Conservation (phyloP, 2,113 vertebrate species). For the Dendropsophus ebraccatus region DNA sequence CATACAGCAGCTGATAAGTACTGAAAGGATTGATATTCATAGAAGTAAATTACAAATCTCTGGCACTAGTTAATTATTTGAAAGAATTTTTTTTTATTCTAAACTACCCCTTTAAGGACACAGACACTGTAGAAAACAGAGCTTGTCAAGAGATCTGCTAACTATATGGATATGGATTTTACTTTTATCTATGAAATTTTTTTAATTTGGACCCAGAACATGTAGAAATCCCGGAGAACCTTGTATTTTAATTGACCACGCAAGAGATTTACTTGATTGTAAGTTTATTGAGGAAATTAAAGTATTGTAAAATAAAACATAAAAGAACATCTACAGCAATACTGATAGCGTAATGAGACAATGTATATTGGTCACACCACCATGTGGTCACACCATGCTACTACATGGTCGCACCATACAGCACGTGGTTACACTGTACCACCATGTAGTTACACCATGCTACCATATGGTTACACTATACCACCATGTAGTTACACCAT, state of each 20-base stretch:
- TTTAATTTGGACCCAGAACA: background rate
- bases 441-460: background rate
- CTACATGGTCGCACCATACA: constrained; percentile 50
- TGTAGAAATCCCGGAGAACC: background rate
- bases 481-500: background rate
- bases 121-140: too few species aligned
- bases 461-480: background rate
- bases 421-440: background rate
- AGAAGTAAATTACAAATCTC: too few species aligned
- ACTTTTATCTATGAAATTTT: too few species aligned
- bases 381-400: too few species aligned
- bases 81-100: too few species aligned
- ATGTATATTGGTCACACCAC: background rate
- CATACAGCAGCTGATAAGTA: too few species aligned
- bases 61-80: too few species aligned
- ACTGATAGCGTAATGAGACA: background rate
- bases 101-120: too few species aligned
- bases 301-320: background rate
- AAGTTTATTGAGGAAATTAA: background rate
- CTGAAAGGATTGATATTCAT: too few species aligned
- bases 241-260: background rate
- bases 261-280: background rate
- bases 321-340: background rate
- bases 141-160: too few species aligned
- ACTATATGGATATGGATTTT: too few species aligned